Base-by-base conservation (phyloP, 2,113 vertebrate genomes). In the Nerophis ophidion region DNA sequence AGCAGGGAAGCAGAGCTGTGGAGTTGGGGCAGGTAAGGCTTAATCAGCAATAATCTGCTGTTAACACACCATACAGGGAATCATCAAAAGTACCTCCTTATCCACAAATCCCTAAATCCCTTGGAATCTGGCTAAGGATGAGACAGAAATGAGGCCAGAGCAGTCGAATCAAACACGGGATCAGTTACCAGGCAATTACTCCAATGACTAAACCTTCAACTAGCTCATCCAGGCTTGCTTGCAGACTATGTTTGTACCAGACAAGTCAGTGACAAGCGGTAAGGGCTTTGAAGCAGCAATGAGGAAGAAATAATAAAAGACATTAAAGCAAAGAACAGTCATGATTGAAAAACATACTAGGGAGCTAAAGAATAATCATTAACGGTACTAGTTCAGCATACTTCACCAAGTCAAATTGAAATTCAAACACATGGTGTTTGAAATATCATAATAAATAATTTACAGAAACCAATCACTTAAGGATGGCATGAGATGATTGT, bases 41-140 rank as follows among this genome's bases (percentile, higher is more conserved):
- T 87, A 87, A 89, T 89, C 86, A 88, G 78, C 84, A 84, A 84
- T 86, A 86, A 89, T 86, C 85, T 90, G 84, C 81, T 86, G 86
- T 88, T 88, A 89, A 88, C 84, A 89, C 81, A 83, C 76, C 74
- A 81, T 83, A 79, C 79, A 77, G 79, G 78, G 82, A 84, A 79
- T 83, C 84, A 76, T 83, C 72, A 83, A 82, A 84, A 84, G 73
- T 79, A 69, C 63, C 71, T 65, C 74, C 72, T 74, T 77, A 82
- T 80, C 80, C 80, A 60, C 70, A 86, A 85, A 88, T 83, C 81
- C 82, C 49, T 72, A 81, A 83, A 85, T 84, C 82, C 81, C 63
- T 60, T 70, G 72, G 77, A 85, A 87, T 87, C 75, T 78, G 72
- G 72, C 76, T 66, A 70, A 75, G 74, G 80, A 83, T 81, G 81